Base-by-base conservation (phyloP, 2,888 invertebrate genomes). In the Lasioglossum vierecki region DNA sequence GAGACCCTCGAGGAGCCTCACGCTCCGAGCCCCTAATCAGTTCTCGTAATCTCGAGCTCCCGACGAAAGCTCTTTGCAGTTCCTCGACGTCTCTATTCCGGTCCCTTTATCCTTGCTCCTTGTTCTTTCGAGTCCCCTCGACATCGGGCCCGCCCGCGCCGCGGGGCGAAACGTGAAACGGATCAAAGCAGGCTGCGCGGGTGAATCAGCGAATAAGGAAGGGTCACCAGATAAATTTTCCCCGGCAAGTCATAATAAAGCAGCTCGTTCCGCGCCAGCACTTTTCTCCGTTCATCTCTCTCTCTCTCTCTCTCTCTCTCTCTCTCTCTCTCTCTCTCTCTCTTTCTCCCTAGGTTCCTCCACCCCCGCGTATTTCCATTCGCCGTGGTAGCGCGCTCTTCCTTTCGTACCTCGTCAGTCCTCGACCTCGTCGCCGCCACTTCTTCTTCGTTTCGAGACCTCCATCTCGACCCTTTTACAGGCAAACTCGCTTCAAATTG, bases 401-500 rank as follows among this genome's bases (percentile, higher is more conserved):
- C 79, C 57, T 72, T 75, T 53, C 71, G 60, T 46, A 18, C n/a
- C 30, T 76, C 35, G 79, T 53, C 80, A 30, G 79, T 66, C 79
- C 68, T 88, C 83, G 79, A 81, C 75, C 70, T 77, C 81, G 70
- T 39, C 78, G 78, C 70, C 41, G 75, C 41, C 57, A 53, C 78
- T 63, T 41, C 26, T 75, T 80, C 78, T 79, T 85, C 79, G 79
- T 81, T 82, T 83, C 76, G 83, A 80, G 82, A 85, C 73, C 74
- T 60, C 76, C 79, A 80, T 84, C 85, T 84, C 89, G 89, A 82
- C 79, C 83, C 83, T 87, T 84, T 89, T 83, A 82, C 84, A 86
- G 83, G 88, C 88, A 88, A 91, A 89, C 89, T 91, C 87, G 83
- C 84, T 88, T 86, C 85, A 91, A 91, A 91, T 91, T 91, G 88